Evolutionary conservation across 2,113 vertebrate species (phyloP), one percentile per base, ranked within the genome.

Genomic region (Xerus inauris): DNA sequence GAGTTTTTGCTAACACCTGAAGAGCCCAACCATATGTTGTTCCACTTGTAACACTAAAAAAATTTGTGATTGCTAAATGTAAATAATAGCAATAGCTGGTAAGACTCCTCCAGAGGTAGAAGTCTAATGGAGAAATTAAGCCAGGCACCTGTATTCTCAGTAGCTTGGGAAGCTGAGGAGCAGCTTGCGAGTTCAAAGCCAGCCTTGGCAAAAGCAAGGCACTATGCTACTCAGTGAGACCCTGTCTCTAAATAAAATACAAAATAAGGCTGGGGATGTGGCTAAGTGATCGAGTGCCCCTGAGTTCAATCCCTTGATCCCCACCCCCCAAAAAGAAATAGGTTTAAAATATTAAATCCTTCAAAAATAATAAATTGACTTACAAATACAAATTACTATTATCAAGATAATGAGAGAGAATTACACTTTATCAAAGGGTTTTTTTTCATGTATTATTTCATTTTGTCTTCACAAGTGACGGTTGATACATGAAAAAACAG

Each of bases 301-400:
- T 16, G 14, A 51, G 49, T 51, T 51, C 49, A 51, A 17, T 51
- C 13, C 13, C 49, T 16, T 4, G 49, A n/a, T n/a, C n/a, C n/a
- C n/a, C 16, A 51, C 14, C 3, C 14, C 49, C 49, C 14, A 51
- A 51, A 51, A 16, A 62, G 26, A 65, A 89, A 1, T 67, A 51
- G 8, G 8, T 19, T 42, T 16, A 54, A 45, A 62, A 42, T 6
- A 88, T 24, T 17, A 65, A 94, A 87, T 84, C 62, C 22, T 79
- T 84, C 40, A n/a, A 91, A 96, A 76, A 84, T 81, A 91, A 93
- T 71, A 80, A 92, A 95, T 32, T 38, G 22, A 0, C 42, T 95
- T 97, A 17, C 40, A 94, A 95, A 83, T 62, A 81, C 51, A 65
- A 40, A 59, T 85, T 42, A 82, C 4, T 51, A 80, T 90, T 88